Percentiles rank a stretch among this genome's conserved stretches.
These are phyloP conservation scores for Spodoptera litura DNA, from an alignment of 1,140 invertebrate species.

Conservation along the genomic window DNA sequence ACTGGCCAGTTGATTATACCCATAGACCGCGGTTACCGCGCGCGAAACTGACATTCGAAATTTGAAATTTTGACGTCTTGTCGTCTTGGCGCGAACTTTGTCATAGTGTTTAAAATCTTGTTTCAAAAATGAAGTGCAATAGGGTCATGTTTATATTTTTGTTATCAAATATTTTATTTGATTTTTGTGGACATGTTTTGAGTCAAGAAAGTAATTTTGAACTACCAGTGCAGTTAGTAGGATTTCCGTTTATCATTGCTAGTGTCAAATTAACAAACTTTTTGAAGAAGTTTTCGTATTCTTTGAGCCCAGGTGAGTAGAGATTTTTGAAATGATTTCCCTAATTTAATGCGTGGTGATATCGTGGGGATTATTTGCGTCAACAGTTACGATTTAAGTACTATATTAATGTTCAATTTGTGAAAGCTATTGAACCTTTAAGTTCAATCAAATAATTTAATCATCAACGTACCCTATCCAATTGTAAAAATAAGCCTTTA, in stretches of 20 bases:
- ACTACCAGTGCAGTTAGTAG: conserved; percentile 92
- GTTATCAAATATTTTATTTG: conserved; percentile 57
- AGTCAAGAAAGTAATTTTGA: conserved; percentile 86
- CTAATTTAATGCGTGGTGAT: neutral
- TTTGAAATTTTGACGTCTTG: conserved; percentile 32
- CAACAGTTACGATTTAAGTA: no score
- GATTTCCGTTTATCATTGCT: conserved; percentile 93
- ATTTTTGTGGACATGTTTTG: conserved; percentile 51
- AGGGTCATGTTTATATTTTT: conserved; percentile 28
- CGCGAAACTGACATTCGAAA: conserved; percentile 24
- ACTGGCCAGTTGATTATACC: conserved; percentile 47
- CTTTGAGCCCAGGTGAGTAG: conserved; percentile 90
- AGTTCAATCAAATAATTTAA: conserved; percentile 7
- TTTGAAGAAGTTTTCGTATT: conserved; percentile 93
- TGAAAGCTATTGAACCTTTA: conserved; percentile 13
- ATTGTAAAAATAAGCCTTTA: conserved; percentile 1
- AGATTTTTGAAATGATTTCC: neutral
- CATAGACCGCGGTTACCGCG: conserved; percentile 29
- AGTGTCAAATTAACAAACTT: conserved; percentile 93
- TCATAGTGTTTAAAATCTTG: neutral
- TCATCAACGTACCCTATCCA: neutral
- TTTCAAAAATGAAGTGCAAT: conserved; percentile 40
- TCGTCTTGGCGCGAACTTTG: conserved; percentile 9
- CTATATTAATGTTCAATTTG: neutral
- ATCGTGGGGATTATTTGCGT: no score